These are phyloP conservation scores for Acanthoscelides obtectus DNA, from an alignment of 2,888 invertebrate genomes.

Conservation along the genomic window DNA sequence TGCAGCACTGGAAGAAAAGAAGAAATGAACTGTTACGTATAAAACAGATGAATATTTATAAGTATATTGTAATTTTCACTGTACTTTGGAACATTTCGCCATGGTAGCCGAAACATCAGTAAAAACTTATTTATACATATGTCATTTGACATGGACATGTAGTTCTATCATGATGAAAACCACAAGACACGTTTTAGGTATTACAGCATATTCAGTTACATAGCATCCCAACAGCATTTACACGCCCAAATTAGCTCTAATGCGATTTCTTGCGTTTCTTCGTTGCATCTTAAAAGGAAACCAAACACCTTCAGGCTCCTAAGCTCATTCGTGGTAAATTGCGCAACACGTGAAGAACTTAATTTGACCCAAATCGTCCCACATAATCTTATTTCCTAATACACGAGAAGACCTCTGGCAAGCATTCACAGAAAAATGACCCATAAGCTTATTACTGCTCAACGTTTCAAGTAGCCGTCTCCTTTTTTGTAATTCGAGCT, in stretches of 20 bases:
- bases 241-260: not conserved
- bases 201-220: not conserved
- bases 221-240: not conserved
- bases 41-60: too few species aligned
- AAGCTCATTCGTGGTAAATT: not conserved
- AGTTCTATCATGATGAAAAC: too few species aligned
- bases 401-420: not conserved
- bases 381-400: not conserved
- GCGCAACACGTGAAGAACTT: not conserved
- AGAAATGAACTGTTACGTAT: too few species aligned
- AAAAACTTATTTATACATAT: too few species aligned
- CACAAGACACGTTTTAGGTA: too few species aligned
- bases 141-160: too few species aligned
- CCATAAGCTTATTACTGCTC: not conserved
- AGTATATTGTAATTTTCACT: too few species aligned
- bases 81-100: too few species aligned
- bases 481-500: not conserved
- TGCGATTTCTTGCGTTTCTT: not conserved
- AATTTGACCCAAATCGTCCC: not conserved
- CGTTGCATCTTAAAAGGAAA: not conserved
- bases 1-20: too few species aligned
- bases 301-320: not conserved
- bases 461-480: not conserved
- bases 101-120: too few species aligned
- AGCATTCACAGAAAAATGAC: not conserved